Percentiles rank a stretch among this genome's conserved stretches.
Evolutionary conservation across 2,797 vertebrate genomes (phyloP).

Genomic region (Pteronotus mesoamericanus): DNA sequence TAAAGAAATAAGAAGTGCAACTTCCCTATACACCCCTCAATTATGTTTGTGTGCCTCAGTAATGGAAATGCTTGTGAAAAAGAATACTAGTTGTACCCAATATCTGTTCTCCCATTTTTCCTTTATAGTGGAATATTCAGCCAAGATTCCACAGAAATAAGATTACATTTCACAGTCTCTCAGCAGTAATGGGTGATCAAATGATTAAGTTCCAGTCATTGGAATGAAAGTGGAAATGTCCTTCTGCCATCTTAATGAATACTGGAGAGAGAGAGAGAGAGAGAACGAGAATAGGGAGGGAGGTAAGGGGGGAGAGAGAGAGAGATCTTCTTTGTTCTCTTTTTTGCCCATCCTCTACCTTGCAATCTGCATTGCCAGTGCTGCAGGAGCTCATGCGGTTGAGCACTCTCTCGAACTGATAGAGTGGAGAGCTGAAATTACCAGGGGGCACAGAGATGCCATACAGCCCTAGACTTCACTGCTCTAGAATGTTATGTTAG

Average conservation of each 20-base stretch:
- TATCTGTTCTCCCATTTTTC: background rate
- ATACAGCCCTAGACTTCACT: background rate
- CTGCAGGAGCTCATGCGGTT: background rate
- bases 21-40: background rate
- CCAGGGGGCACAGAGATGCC: background rate
- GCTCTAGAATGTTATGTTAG: background rate
- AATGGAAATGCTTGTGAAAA: background rate
- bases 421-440: background rate
- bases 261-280: background rate
- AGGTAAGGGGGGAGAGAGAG: no score
- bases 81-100: background rate
- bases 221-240: background rate
- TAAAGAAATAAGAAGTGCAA: background rate
- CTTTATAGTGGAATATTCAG: background rate
- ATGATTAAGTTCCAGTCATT: background rate
- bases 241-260: background rate
- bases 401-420: background rate
- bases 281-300: fast-evolving
- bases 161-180: background rate
- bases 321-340: background rate
- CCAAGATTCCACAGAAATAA: background rate
- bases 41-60: background rate
- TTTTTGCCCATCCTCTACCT: background rate
- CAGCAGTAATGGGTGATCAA: background rate
- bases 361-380: background rate